These are phyloP conservation scores for Tragelaphus scriptus DNA, from an alignment of 2,113 vertebrate species.

Conservation along the genomic window DNA sequence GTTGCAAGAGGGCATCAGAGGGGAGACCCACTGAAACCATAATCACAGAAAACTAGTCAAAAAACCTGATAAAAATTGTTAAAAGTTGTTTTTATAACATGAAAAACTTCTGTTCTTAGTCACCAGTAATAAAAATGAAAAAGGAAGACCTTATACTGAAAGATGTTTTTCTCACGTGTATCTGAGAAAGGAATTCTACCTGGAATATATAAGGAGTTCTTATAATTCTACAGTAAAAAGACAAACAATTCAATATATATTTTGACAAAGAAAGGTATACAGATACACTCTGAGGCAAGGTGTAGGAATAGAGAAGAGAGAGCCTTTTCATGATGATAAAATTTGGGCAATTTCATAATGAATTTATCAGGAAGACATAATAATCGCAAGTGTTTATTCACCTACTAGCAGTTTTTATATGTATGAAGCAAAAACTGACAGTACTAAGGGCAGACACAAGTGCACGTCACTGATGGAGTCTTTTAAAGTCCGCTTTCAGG, in stretches of 20 bases:
- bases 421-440: neutral
- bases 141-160: neutral
- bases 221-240: conserved; percentile 6
- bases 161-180: neutral
- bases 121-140: neutral
- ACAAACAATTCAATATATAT: neutral
- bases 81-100: neutral
- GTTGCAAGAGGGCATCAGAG: too few relatives aligned
- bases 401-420: neutral
- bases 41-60: too few relatives aligned
- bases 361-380: neutral
- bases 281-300: neutral
- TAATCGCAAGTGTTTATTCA: neutral
- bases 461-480: neutral
- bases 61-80: neutral
- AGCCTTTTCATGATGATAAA: neutral
- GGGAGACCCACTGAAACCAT: too few relatives aligned
- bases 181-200: neutral
- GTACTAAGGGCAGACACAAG: neutral
- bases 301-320: neutral
- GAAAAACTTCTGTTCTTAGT: neutral
- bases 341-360: neutral
- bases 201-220: neutral
- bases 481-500: neutral
- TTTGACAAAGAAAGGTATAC: neutral